phyloP scores from a whole-genome alignment of 2,113 vertebrate genomes.

The Solea senegalensis region DNA sequence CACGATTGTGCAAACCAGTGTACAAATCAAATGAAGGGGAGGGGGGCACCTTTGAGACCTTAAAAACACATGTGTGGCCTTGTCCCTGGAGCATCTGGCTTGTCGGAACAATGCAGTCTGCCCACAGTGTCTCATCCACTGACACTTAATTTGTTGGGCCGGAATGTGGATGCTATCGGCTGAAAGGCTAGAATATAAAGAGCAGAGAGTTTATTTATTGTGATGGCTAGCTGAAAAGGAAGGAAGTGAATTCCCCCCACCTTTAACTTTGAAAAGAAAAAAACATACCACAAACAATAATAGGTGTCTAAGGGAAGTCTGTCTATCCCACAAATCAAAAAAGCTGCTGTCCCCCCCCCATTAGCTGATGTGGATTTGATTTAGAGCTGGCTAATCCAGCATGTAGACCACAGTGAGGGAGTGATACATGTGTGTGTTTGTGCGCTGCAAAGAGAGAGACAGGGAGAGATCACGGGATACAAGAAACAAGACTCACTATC shows the following conservation, averaged over 20 bases:
- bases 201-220: conserved; percentile 14
- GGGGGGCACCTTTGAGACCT: background rate
- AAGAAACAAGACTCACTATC: conserved; percentile 53
- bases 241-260: conserved; percentile 15
- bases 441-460: conserved; percentile 49
- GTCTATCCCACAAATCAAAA: conserved; percentile 43
- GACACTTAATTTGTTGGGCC: background rate
- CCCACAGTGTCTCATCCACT: background rate
- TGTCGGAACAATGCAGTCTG: background rate
- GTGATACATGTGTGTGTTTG: conserved; percentile 60
- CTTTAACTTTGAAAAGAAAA: background rate
- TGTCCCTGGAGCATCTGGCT: background rate
- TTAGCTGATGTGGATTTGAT: conserved; percentile 48
- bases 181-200: conserved; percentile 21
- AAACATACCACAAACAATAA: conserved; percentile 1
- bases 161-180: background rate
- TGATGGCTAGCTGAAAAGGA: background rate
- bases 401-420: conserved; percentile 48
- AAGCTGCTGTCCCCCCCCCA: conserved; percentile 27
- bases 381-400: conserved; percentile 53
- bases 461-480: conserved; percentile 66
- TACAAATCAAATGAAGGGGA: background rate
- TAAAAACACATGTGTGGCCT: background rate
- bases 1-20: conserved; percentile 1
- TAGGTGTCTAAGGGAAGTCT: conserved; percentile 20